These are phyloP conservation scores for Himantopus leucocephalus DNA, from an alignment of 2,113 vertebrate species.

Conservation along the genomic window DNA sequence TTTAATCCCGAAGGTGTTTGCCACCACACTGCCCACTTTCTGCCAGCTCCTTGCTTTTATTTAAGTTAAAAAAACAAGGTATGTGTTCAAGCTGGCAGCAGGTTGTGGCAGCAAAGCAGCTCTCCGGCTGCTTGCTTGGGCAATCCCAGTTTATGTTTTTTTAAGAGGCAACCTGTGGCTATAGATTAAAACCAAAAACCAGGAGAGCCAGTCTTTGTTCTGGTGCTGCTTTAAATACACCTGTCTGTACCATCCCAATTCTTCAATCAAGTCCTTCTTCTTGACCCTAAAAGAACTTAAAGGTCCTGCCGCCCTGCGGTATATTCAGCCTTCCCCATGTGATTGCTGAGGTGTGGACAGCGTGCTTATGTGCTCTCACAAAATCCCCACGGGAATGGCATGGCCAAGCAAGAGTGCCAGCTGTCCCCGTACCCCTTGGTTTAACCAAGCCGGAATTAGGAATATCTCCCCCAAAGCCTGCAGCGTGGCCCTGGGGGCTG, in stretches of 20 bases:
- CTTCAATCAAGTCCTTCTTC: not conserved
- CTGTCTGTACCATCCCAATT: not conserved
- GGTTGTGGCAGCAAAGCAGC: not conserved
- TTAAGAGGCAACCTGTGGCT: not conserved
- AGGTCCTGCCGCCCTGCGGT: not conserved
- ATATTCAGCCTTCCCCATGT: not conserved
- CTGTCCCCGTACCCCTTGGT: not conserved
- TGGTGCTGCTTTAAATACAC: not conserved
- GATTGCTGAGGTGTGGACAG: rapidly evolving
- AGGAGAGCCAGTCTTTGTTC: not conserved
- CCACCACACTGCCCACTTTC: not conserved
- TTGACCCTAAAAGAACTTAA: not conserved
- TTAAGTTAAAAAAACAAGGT: not conserved
- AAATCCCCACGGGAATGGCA: not conserved
- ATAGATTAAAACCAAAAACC: not conserved
- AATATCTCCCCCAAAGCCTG: not conserved
- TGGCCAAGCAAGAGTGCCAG: not conserved
- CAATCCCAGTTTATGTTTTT: not conserved
- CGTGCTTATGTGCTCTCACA: not conserved
- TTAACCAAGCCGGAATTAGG: not conserved
- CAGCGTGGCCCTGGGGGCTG: not conserved
- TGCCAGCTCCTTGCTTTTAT: not conserved
- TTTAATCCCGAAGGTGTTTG: conserved; percentile 14
- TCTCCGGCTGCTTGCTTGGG: rapidly evolving
- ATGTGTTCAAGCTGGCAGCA: not conserved